Evolutionary conservation across 2,888 invertebrate genomes (phyloP).

Genomic region (Megamerina dolium): DNA sequence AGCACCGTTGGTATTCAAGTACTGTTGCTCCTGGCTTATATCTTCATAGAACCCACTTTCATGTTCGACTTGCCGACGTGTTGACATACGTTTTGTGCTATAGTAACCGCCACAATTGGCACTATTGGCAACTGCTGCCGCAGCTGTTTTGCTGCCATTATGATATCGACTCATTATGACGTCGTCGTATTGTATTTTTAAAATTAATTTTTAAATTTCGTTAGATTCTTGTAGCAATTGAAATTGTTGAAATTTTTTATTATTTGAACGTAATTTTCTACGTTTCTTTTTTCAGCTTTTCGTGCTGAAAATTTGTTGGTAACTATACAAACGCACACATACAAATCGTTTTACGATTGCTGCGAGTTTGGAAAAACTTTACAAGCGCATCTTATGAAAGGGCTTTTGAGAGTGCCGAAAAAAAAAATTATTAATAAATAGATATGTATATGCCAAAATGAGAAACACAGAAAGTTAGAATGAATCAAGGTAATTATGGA

Average conservation of each 20-base stretch:
- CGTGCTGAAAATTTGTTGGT: conserved; percentile 2
- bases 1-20: conserved; percentile 6
- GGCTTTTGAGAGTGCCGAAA: too few relatives aligned
- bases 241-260: conserved; percentile 3
- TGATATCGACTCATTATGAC: conserved; percentile 25
- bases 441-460: too few relatives aligned
- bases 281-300: conserved; percentile 12
- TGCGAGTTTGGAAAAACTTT: neutral
- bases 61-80: conserved; percentile 64
- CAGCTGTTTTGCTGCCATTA: conserved; percentile 13
- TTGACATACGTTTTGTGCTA: conserved; percentile 52
- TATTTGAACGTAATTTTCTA: conserved; percentile 16
- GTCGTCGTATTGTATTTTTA: neutral
- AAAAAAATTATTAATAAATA: too few relatives aligned
- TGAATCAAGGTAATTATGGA: too few relatives aligned
- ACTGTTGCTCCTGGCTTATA: conserved; percentile 18
- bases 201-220: neutral
- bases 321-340: neutral
- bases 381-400: neutral
- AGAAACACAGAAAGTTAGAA: too few relatives aligned
- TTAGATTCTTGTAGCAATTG: neutral
- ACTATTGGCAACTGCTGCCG: conserved; percentile 2
- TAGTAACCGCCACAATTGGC: conserved; percentile 6
- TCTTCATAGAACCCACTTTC: conserved; percentile 78
- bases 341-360: neutral